Evolutionary conservation across 2,888 invertebrate genomes (phyloP), one percentile per base, ranked within the genome.

Genomic region (Drosophila robusta): DNA sequence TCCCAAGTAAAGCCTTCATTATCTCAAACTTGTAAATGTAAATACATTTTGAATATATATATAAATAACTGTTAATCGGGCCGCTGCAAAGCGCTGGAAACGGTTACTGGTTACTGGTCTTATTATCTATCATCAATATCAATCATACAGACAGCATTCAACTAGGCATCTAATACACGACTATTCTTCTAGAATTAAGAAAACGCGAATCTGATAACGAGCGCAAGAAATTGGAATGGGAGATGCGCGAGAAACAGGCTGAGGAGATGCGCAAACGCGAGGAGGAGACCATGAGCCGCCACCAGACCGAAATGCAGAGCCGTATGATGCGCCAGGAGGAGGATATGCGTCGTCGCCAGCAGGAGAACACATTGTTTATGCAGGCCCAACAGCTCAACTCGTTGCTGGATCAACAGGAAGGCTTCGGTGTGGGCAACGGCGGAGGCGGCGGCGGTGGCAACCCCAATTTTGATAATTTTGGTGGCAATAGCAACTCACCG

Each of bases 121-220:
- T 16, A 4, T 11, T n/a, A 32, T n/a, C 36, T 18, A 12, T 18
- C 14, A 34, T 14, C 54, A 22, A 38, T 64, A 18, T 4, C 1
- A 32, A 34, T 44, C 11, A n/a, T 14, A 16, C 5, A 12, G 29
- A 18, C 11, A 44, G n/a, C 24, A 38, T 14, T 39, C 22, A 8
- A 63, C 12, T 38, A 9, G 6, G 16, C 24, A 54, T 16, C 61
- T 71, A 60, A 75, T 55, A 69, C 39, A 9, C 11, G 9, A 50
- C 8, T 50, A 7, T n/a, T 29, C 50, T 67, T 81, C 1, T 71
- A 95, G 95, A 97, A 93, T 92, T 98, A 77, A 94, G 97, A 18
- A 95, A 95, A 91, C 95, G 97, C 61, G 97, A 98, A 93, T 95
- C 96, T 89, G 97, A 97, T 90, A 95, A 96, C 84, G 97, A 97